Evolutionary conservation across 2,888 invertebrate genomes (phyloP).

Genomic region (Anaspis maculata): DNA sequence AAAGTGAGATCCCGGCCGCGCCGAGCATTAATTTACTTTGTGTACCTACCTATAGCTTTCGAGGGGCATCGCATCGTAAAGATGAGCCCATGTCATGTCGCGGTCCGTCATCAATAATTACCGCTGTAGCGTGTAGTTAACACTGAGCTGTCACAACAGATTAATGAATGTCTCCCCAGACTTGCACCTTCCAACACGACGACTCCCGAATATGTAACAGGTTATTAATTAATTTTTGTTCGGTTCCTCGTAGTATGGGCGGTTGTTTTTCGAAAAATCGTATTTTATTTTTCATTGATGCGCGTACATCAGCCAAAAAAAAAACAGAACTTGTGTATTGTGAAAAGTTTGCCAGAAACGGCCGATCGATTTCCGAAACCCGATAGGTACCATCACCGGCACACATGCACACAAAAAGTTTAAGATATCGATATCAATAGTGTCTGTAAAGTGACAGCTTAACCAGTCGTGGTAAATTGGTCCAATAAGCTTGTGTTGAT

Average conservation of each 20-base stretch:
- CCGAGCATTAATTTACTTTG: no score
- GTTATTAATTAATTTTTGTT: no score
- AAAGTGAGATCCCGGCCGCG: no score
- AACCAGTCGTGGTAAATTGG: constrained; percentile 35
- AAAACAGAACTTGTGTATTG: no score
- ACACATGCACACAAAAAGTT: constrained; percentile 20
- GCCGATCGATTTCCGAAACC: constrained; percentile 20
- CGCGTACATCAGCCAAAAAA: background rate
- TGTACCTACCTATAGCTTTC: no score
- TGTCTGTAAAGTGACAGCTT: constrained; percentile 33
- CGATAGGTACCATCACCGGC: no score
- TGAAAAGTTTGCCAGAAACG: no score
- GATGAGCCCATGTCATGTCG: constrained; percentile 11
- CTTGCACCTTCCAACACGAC: constrained; percentile 26
- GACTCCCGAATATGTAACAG: no score
- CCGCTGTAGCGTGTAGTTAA: constrained; percentile 44
- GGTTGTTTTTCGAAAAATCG: no score
- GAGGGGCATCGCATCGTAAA: no score
- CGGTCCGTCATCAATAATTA: constrained; percentile 44
- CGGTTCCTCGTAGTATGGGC: no score
- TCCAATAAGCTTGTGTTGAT: constrained; percentile 32
- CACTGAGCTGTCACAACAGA: constrained; percentile 44
- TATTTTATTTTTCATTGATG: background rate
- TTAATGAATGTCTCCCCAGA: constrained; percentile 44
- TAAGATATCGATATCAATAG: constrained; percentile 32